A percentile compares a stretch with the other conserved stretches of the same genome.
phyloP scores from a whole-genome alignment of 2,113 vertebrate species.

The Silurus meridionalis region DNA sequence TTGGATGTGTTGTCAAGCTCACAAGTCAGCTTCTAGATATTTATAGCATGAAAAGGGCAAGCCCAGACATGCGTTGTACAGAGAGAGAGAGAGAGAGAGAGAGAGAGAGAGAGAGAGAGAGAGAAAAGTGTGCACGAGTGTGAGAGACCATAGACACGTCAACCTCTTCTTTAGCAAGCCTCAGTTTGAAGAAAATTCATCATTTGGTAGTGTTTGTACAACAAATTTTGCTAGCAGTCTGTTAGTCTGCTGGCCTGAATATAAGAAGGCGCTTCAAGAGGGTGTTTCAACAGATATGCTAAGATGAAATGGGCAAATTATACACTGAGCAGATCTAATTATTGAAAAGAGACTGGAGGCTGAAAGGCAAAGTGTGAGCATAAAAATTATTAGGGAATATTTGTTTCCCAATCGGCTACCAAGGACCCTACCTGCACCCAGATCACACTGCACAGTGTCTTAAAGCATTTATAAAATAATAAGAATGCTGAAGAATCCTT shows the following conservation, averaged over 20 bases:
- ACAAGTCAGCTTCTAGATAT: slow-evolving; percentile 5
- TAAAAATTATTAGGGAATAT: not conserved
- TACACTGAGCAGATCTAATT: not conserved
- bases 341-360: not conserved
- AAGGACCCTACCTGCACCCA: too few species aligned
- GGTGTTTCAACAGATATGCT: not conserved
- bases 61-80: slow-evolving; percentile 27
- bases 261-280: not conserved
- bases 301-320: not conserved
- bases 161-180: not conserved
- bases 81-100: too few species aligned
- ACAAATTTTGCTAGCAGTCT: not conserved
- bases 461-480: too few species aligned
- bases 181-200: not conserved
- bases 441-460: too few species aligned
- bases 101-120: too few species aligned
- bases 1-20: slow-evolving; percentile 28
- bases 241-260: not conserved
- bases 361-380: not conserved
- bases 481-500: too few species aligned
- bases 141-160: not conserved
- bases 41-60: slow-evolving; percentile 20
- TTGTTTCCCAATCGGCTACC: not conserved
- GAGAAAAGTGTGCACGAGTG: not conserved
- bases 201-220: not conserved